phyloP scores from a whole-genome alignment of 2,888 invertebrate genomes.

The Metopia argyrocephala region DNA sequence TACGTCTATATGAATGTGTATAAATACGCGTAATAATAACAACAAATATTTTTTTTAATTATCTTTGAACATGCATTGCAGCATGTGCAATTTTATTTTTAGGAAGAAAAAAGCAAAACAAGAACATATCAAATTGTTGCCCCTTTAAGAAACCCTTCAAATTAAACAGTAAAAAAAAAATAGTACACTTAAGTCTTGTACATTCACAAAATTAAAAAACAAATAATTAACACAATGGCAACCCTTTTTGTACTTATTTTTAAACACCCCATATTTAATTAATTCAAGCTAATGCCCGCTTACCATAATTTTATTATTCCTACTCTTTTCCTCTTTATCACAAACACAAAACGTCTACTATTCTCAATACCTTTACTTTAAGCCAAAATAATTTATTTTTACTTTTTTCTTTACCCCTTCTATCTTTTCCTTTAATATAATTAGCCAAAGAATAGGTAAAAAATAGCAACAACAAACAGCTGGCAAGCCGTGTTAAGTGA shows the following conservation, averaged over 20 bases:
- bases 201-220: no score
- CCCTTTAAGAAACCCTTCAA: conserved; percentile 15
- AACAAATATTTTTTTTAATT: conserved; percentile 40
- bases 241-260: background rate
- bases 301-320: background rate
- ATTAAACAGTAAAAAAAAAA: conserved; percentile 24
- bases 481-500: conserved; percentile 24
- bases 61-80: conserved; percentile 48
- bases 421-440: conserved; percentile 17
- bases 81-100: conserved; percentile 62
- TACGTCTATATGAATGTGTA: background rate
- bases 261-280: background rate
- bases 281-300: background rate
- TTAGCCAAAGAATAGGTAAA: conserved; percentile 7
- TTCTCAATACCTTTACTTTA: background rate
- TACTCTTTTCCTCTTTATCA: background rate
- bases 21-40: conserved; percentile 29
- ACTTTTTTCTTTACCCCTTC: background rate
- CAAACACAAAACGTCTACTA: background rate
- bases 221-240: background rate
- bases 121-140: conserved; percentile 5
- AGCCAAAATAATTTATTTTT: background rate
- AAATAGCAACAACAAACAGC: background rate
- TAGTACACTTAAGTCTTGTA: no score
- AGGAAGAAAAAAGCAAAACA: conserved; percentile 37